Evolutionary conservation across 2,888 invertebrate species (phyloP), one percentile per base, ranked within the genome.

Genomic region (Plebejus argus): DNA sequence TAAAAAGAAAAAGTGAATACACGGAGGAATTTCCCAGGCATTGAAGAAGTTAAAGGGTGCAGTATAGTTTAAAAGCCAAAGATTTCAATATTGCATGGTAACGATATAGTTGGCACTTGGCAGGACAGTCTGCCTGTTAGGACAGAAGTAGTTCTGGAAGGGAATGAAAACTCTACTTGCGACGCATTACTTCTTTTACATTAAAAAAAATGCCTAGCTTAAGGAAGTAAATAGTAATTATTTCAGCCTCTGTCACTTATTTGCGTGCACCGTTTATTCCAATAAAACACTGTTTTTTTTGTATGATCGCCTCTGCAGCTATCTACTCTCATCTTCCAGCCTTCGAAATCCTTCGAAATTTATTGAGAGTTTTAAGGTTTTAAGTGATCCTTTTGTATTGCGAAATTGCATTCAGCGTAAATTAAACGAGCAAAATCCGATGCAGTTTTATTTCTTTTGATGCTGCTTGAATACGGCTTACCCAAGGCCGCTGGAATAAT

Each of bases 351-450:
- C 76, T 78, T 61, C 71, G 70, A 61, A 72, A 76, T 76, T 71
- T 78, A 78, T 78, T 61, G 76, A 58, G 72, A 78, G 71, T 78
- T 78, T 61, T 76, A 78, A 77, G 71, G 77, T 71, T 49, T 72
- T 72, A 61, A 72, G 72, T 58, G 45, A 76, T 76, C 78, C 61
- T 78, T 80, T 81, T 82, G 81, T 84, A 84, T 85, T 80, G 79
- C 80, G 79, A 83, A 85, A 85, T 85, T 83, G 84, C 84, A 85
- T 86, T 85, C 82, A 82, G 82, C 82, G 80, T 82, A 85, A 89
- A 86, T 87, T 86, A 85, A 89, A 86, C 82, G 84, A 79, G 83
- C 76, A 84, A 86, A 85, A 85, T 84, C 78, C 78, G 80, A 82
- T 81, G 83, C 80, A 83, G 81, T 83, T 81, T 77, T 78, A 81